phyloP scores from a whole-genome alignment of 2,888 invertebrate genomes.

The Orthosia incerta region DNA sequence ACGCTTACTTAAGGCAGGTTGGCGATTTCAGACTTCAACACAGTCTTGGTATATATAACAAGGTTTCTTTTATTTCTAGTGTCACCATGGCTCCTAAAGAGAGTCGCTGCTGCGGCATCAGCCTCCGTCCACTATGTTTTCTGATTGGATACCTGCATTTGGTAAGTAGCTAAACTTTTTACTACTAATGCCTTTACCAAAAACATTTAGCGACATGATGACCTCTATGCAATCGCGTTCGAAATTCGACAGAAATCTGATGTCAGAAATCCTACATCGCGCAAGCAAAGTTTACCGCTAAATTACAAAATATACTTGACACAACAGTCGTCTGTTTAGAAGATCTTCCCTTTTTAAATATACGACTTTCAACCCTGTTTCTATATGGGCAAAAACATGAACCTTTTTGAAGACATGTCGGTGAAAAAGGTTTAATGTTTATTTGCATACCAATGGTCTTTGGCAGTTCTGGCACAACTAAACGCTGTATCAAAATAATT shows the following conservation, averaged over 20 bases:
- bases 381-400: not conserved
- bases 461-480: not conserved
- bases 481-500: not conserved
- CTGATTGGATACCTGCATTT: constrained; percentile 79
- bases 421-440: not conserved
- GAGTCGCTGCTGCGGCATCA: constrained; percentile 69
- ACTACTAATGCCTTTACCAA: not conserved
- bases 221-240: not conserved
- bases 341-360: not conserved
- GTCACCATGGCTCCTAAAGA: constrained; percentile 67
- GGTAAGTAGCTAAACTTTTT: constrained; percentile 68
- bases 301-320: not conserved
- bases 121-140: constrained; percentile 75
- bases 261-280: not conserved
- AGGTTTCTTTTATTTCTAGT: constrained; percentile 52
- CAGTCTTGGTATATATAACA: not conserved
- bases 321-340: not conserved
- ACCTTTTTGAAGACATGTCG: not conserved
- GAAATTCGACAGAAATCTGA: not conserved
- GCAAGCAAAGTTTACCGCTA: not conserved
- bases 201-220: not conserved
- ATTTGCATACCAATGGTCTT: not conserved
- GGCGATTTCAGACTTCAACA: no score
- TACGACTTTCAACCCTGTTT: not conserved
- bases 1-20: no score